These are phyloP conservation scores for Paelopatides confundens DNA, from an alignment of 53 echinoderm and acorn worm genomes.

Conservation along the genomic window DNA sequence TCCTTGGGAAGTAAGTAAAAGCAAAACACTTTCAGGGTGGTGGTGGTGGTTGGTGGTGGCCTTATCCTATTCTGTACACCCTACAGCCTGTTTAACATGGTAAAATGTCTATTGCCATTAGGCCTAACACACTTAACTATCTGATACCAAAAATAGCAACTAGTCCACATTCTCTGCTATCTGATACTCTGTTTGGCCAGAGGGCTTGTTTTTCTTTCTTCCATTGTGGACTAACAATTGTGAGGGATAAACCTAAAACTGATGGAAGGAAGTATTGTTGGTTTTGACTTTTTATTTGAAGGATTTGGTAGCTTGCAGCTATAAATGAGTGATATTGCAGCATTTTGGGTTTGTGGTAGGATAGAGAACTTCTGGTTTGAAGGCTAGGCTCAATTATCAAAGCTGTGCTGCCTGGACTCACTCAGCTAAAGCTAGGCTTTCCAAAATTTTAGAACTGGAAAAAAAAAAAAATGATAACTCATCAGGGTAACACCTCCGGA, in stretches of 20 bases:
- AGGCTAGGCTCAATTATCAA: background rate
- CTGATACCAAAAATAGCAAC: conserved; percentile 4
- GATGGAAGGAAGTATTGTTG: conserved; percentile 10
- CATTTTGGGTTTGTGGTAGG: background rate
- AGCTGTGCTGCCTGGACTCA: too few species aligned
- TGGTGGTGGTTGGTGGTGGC: too few species aligned
- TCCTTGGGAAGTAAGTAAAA: conserved; percentile 11
- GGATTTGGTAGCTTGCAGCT: background rate
- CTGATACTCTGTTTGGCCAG: conserved; percentile 13
- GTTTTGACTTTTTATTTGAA: conserved; percentile 1
- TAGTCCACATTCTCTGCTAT: background rate
- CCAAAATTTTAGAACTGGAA: too few species aligned
- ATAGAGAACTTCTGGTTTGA: background rate
- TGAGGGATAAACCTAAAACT: conserved; percentile 4
- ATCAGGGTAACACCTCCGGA: too few species aligned
- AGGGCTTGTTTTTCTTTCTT: conserved; percentile 24
- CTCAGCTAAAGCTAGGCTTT: too few species aligned
- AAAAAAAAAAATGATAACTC: too few species aligned
- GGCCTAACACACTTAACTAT: conserved; percentile 36
- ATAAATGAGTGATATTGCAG: conserved; percentile 4
- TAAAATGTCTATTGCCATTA: conserved; percentile 22
- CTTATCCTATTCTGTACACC: background rate
- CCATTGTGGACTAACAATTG: conserved; percentile 41
- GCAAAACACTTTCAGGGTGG: background rate
- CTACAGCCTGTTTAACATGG: background rate